Base-by-base conservation (phyloP, 2,797 vertebrate genomes). In the Gephyroberyx darwinii region DNA sequence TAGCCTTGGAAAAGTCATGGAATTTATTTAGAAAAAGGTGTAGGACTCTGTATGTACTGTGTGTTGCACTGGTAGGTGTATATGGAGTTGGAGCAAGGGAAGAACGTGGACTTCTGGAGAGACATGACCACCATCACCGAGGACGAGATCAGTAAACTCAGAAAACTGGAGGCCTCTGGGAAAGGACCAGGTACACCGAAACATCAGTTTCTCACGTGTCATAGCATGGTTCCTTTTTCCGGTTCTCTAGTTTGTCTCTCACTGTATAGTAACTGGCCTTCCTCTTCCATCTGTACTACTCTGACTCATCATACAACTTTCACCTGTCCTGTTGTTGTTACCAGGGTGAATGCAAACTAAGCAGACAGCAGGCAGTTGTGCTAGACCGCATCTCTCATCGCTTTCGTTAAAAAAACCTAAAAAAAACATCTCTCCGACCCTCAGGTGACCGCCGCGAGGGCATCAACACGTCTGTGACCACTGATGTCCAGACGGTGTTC, bases 101-200 rank as follows among this genome's bases (percentile, higher is more conserved):
- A 99, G 86, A 99, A 99, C 0, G 96, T 96, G 30, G 98, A 99
- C 85, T 99, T 98, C 84, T 99, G 97, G 98, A 94, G 97, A 61
- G 97, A 99, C 88, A 99, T 99, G 97, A 99, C 97, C 0, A 96
- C 95, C 66, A 98, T 99, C 83, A 99, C 98, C 0, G 98, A 99
- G 81, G 98, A 99, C 0, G 98, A 99, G 89, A 99, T 99, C 80
- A 92, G 94, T 89, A 99, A 99, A 82, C 94, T 99, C 8, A 95
- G 96, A 71, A 99, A 99, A 70, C 91, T 99, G 61, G 97, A 99
- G 80, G 95, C 95, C 0, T 96, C 96, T 1, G 96, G 96, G 63
- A 98, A 97, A 89, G 98, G 97, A 31, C 97, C 97, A 59, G 92
- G 92, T 89, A 80, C 26, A 5, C n/a, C 26, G 41, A 31, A 12